These are phyloP conservation scores for Artibeus jamaicensis DNA, from an alignment of 2,797 vertebrate species.

Conservation along the genomic window DNA sequence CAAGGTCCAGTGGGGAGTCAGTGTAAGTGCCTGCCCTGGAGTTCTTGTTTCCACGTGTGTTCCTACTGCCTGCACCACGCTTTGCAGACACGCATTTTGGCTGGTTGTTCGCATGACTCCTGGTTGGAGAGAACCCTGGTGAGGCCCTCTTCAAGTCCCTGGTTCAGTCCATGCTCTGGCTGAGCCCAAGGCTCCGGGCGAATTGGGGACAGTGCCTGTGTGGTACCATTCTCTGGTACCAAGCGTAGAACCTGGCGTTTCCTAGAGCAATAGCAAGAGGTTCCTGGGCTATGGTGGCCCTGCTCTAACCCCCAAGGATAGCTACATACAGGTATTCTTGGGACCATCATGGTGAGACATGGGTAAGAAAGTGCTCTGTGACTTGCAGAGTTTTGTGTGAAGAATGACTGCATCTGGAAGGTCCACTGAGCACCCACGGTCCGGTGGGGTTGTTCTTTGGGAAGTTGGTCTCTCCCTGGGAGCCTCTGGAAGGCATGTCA, in stretches of 20 bases:
- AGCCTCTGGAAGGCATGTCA: neutral
- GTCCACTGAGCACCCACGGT: too few relatives aligned
- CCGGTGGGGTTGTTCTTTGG: too few relatives aligned
- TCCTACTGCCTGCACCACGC: neutral
- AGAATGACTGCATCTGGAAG: neutral
- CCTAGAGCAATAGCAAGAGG: neutral
- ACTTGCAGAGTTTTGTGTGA: neutral
- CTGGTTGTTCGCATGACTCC: neutral
- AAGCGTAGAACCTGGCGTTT: neutral
- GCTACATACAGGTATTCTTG: neutral
- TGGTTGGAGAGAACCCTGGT: neutral
- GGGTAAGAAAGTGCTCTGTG: neutral
- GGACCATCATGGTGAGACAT: neutral
- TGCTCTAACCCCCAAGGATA: fast-evolving
- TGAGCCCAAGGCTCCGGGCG: neutral
- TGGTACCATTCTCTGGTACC: too few relatives aligned
- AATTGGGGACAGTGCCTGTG: neutral
- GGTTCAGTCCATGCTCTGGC: neutral
- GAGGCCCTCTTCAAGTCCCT: neutral
- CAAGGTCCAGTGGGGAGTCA: neutral
- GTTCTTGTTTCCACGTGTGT: neutral
- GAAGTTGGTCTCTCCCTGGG: neutral
- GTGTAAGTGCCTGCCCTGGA: fast-evolving
- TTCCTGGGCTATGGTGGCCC: neutral
- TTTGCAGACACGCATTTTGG: neutral